phyloP scores from a whole-genome alignment of 2,888 invertebrate species.

The Drosophila anomelani region DNA sequence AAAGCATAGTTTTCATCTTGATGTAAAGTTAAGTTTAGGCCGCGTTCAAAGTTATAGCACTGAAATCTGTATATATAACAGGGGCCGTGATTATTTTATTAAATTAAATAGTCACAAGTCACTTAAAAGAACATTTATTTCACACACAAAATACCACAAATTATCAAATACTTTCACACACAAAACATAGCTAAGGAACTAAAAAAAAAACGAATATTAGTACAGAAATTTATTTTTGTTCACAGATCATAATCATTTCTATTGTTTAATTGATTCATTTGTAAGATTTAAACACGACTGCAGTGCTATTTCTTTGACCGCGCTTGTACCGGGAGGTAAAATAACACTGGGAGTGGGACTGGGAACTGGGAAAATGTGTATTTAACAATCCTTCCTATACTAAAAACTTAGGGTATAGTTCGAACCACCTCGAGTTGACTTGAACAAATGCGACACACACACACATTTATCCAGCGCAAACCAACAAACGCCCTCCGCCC shows the following conservation, averaged over 20 bases:
- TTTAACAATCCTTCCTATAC: not conserved
- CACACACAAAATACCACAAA: not conserved
- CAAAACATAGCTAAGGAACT: not conserved
- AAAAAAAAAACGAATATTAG: not conserved
- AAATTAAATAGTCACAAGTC: not conserved
- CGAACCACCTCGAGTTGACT: not conserved
- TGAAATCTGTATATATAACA: not conserved
- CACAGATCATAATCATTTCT: too few species aligned
- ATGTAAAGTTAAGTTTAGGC: conserved; percentile 8
- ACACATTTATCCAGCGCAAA: conserved; percentile 5
- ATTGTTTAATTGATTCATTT: not conserved
- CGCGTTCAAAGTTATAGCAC: conserved; percentile 21
- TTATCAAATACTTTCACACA: not conserved
- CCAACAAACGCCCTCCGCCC: not conserved
- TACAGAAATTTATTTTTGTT: conserved; percentile 5
- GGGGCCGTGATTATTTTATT: too few species aligned
- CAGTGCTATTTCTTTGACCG: conserved; percentile 22
- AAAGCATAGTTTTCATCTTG: conserved; percentile 9
- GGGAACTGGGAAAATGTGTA: not conserved
- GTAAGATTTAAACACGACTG: not conserved
- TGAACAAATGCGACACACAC: conserved; percentile 15
- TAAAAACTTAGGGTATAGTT: not conserved
- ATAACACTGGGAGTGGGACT: conserved; percentile 2
- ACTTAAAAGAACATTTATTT: conserved; percentile 11
- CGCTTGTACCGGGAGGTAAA: conserved; percentile 11